Base-by-base conservation (phyloP, 1,140 invertebrate genomes). In the Geopemphigus sp. region DNA sequence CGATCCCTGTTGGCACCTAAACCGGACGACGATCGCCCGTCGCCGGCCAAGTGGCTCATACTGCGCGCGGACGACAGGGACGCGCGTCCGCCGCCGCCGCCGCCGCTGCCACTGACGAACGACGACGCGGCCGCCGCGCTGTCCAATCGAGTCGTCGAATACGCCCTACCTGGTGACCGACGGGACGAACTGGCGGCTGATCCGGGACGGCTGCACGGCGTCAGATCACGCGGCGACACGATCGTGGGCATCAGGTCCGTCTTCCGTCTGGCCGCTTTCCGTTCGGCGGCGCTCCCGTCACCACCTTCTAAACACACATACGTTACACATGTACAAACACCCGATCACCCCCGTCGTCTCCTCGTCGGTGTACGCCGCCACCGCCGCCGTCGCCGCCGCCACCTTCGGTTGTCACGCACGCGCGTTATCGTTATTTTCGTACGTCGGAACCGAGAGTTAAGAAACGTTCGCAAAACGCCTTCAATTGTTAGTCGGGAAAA, bases 141-240 rank as follows among this genome's bases (percentile, higher is more conserved):
- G 89, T 95, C 94, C 88, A 96, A 89, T 84, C 94, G 91, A 83
- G 93, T 93, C 93, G 95, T 94, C 84, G 94, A 95, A 88, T 92
- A 93, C 83, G 94, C 93, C 90, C 94, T 94, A 86, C 85, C 86
- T 86, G 85, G 84, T 74, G 85, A 82, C 56, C 83, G 78, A 80
- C 72, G 76, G 70, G 72, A 81, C 57, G 81, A 81, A 72, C 70
- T 76, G 72, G 39, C 54, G 72, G 39, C 54, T 24, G 80, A 80
- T 63, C 81, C 63, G 70, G 68, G 74, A 57, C 72, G 64, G 32
- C 81, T 72, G 64, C 29, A 63, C 17, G 63, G 57, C 84, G 85
- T 84, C 74, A 84, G 83, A 47, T 92, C 89, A 91, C 89, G 82
- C 91, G 88, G 68, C 82, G 92, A 91, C 80, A 94, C 93, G 86